These are phyloP conservation scores for Scrobipalpa costella DNA, from an alignment of 2,888 invertebrate genomes.

Conservation along the genomic window DNA sequence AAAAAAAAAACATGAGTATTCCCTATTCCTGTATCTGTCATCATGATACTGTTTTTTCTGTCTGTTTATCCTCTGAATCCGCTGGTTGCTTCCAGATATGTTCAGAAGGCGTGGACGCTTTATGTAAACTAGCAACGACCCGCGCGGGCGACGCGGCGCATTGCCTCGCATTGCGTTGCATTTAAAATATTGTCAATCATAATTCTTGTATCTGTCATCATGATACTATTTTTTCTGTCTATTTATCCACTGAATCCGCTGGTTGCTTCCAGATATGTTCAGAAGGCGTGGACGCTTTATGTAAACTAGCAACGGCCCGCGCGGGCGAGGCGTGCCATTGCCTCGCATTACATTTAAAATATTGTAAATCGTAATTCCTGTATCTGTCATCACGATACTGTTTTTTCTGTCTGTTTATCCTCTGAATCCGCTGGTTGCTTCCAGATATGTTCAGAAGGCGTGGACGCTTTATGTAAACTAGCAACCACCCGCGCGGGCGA, in stretches of 20 bases:
- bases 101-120: constrained; percentile 57
- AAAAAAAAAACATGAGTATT: no score
- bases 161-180: no score
- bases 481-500: constrained; percentile 49
- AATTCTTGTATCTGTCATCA: no score
- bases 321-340: constrained; percentile 56
- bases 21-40: no score
- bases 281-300: constrained; percentile 55
- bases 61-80: no score
- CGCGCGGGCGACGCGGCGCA: no score
- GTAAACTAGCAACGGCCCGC: constrained; percentile 47
- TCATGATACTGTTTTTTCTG: not conserved
- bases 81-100: constrained; percentile 53
- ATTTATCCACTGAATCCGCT: not conserved
- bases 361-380: no score
- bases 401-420: not conserved
- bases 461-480: constrained; percentile 51
- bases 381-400: not conserved
- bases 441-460: constrained; percentile 66
- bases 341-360: no score
- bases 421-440: not conserved
- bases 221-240: no score
- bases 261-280: constrained; percentile 57
- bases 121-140: no score
- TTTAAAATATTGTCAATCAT: no score